Evolutionary conservation across 1,140 invertebrate species (phyloP).

Genomic region (Diorhabda carinulata): DNA sequence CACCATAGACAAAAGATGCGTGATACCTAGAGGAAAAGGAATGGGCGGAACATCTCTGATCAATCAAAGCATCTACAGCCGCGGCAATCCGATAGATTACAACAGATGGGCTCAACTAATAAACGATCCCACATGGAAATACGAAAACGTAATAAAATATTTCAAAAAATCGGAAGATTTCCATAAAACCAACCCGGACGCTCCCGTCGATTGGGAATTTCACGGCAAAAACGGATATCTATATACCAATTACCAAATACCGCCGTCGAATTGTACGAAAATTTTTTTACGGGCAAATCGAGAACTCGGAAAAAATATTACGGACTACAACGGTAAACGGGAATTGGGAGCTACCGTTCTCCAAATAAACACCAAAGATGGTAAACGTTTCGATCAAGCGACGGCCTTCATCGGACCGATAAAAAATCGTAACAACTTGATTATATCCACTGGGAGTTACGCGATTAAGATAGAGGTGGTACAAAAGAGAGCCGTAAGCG

Average conservation of each 20-base stretch:
- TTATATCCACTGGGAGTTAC: slow-evolving; percentile 48
- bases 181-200: slow-evolving; percentile 57
- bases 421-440: slow-evolving; percentile 51
- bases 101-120: slow-evolving; percentile 65
- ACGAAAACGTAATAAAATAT: slow-evolving; percentile 71
- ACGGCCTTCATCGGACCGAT: slow-evolving; percentile 54
- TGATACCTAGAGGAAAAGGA: slow-evolving; percentile 58
- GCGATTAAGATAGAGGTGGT: slow-evolving; percentile 53
- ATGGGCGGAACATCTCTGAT: slow-evolving; percentile 75
- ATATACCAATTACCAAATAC: slow-evolving; percentile 26
- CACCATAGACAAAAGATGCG: slow-evolving; percentile 53
- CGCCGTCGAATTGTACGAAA: slow-evolving; percentile 49
- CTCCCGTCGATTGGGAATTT: slow-evolving; percentile 48
- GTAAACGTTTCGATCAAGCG: slow-evolving; percentile 53
- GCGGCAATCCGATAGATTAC: slow-evolving; percentile 65
- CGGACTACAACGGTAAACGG: slow-evolving; percentile 63
- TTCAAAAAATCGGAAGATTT: slow-evolving; percentile 68
- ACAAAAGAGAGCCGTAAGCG: slow-evolving; percentile 56
- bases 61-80: slow-evolving; percentile 84
- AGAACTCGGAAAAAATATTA: slow-evolving; percentile 51
- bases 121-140: slow-evolving; percentile 73
- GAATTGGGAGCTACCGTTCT: slow-evolving; percentile 61
- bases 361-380: slow-evolving; percentile 43
- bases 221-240: slow-evolving; percentile 53
- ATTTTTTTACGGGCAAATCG: slow-evolving; percentile 60